Base-by-base conservation (phyloP, 1,140 invertebrate genomes). In the Calephelis nemesis region DNA sequence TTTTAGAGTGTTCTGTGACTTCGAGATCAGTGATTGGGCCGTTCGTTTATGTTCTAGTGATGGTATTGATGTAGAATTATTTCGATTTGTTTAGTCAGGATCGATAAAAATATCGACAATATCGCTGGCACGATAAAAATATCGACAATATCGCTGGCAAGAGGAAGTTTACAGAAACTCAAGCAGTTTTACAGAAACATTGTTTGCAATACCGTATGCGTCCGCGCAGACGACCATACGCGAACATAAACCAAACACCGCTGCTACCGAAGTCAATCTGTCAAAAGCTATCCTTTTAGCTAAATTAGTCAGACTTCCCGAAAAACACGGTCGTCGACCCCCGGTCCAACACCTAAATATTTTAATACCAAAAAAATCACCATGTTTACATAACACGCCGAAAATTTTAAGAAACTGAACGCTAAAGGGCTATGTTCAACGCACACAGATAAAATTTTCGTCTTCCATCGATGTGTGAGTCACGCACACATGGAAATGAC, bases 301-400 rank as follows among this genome's bases (percentile, higher is more conserved):
- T 71, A 81, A 84, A 89, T 91, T 90, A 90, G 86, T 90, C 87
- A 91, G 85, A 83, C 71, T 85, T 91, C 86, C 88, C 87, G 87
- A 90, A 91, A 89, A 85, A 83, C 77, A 74, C 82, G 88, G 85
- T 78, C 84, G 73, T 78, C 78, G 87, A 89, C 83, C 88, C 83
- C 79, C 76, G 73, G 76, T 76, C 76, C 82, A 78, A 81, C 81
- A 87, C 85, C 88, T 89, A 90, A 91, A 88, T 88, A 90, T 87
- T 88, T 88, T 83, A 83, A 82, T 79, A 72, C 76, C 71, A 68
- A 78, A 82, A 83, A 90, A 86, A 85, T 81, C 77, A 68, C 73
- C 73, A 77, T 91, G 85, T 90, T 90, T 91, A 91, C 88, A 90
- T 90, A 91, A 88, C 87, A 88, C 81, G 71, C 69, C 70, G 79